Percentiles rank a stretch among this genome's conserved stretches.
Evolutionary conservation across 2,888 invertebrate species (phyloP).

Genomic region (Luperina testacea): DNA sequence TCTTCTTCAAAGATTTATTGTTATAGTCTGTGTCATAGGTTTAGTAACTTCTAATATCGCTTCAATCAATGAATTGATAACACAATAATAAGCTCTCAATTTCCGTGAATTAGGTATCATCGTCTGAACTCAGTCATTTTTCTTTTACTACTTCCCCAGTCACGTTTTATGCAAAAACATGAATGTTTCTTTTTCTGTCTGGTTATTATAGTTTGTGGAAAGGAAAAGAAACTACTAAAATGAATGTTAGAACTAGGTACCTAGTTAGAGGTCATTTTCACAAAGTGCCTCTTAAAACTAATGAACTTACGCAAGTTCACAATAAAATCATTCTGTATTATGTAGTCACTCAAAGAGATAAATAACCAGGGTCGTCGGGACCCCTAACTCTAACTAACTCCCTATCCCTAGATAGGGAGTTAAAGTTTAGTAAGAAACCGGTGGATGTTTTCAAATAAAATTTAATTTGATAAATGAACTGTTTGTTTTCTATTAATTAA

Average conservation of each 20-base stretch:
- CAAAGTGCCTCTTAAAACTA: constrained; percentile 27
- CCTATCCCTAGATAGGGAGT: no score
- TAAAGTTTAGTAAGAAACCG: background rate
- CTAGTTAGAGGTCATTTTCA: constrained; percentile 11
- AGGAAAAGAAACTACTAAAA: constrained; percentile 37
- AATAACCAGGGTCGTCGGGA: no score
- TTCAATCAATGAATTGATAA: background rate
- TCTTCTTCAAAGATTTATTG: constrained; percentile 10
- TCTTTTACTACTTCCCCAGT: background rate
- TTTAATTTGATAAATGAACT: background rate
- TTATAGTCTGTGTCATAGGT: background rate
- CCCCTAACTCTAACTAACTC: no score
- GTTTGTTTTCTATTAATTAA: background rate
- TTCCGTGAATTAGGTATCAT: background rate
- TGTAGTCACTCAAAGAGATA: background rate
- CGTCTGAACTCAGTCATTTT: background rate
- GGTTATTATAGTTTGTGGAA: constrained; percentile 1
- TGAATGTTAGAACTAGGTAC: constrained; percentile 27
- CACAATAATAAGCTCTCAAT: background rate
- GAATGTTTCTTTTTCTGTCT: background rate
- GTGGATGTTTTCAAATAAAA: background rate
- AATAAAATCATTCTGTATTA: background rate
- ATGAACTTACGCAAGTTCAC: constrained; percentile 9
- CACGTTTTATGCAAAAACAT: background rate
- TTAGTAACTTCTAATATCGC: background rate